Conservation (phyloP, 35 echinoderm and acorn worm species). For the Strongylocentrotus purpuratus region DNA sequence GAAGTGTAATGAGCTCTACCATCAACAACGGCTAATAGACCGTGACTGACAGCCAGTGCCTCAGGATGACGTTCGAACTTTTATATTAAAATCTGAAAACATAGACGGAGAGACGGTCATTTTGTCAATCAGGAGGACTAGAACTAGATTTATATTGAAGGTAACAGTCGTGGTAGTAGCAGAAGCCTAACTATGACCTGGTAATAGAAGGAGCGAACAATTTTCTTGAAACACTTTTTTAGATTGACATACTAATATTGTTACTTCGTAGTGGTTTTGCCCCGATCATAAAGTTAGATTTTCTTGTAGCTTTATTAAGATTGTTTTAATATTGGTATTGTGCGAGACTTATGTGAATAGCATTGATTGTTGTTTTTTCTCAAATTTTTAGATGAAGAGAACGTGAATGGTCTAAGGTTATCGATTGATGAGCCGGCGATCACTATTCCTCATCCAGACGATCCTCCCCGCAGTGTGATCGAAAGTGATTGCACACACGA, state of each 20-base stretch:
- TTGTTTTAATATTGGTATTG: no score
- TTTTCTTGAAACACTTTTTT: background rate
- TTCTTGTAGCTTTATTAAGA: background rate
- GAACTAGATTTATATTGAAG: background rate
- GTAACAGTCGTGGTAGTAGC: background rate
- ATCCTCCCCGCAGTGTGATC: background rate
- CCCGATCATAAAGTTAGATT: no score
- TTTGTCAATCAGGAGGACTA: background rate
- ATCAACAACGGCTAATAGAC: background rate
- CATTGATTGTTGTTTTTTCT: no score
- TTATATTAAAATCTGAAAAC: background rate
- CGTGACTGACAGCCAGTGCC: background rate
- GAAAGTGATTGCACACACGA: background rate
- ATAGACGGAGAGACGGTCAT: background rate
- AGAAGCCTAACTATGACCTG: background rate
- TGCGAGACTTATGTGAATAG: no score
- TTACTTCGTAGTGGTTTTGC: no score
- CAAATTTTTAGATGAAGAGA: background rate
- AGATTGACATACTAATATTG: background rate
- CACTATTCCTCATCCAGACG: background rate
- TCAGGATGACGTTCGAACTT: background rate
- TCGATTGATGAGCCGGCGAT: background rate
- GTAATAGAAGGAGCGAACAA: background rate
- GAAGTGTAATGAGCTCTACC: background rate
- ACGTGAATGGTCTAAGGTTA: background rate